Evolutionary conservation across 2,797 vertebrate species (phyloP).

Genomic region (Apodemus agrarius): DNA sequence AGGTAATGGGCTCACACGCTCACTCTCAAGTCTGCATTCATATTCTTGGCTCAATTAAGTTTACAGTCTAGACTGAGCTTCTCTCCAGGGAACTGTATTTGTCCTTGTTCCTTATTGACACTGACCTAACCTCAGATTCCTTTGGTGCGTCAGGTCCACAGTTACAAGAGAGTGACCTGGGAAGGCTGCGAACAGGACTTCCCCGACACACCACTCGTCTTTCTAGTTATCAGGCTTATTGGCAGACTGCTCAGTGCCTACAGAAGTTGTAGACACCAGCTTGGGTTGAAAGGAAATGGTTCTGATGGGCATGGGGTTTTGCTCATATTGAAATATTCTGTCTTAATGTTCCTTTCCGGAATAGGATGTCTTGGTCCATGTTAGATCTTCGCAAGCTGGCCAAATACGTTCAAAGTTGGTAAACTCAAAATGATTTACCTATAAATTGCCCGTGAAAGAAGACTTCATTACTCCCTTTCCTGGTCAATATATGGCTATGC

Average conservation of each 20-base stretch:
- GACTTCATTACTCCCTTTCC: neutral
- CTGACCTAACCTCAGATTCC: neutral
- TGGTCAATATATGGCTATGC: neutral
- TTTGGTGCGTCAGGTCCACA: neutral
- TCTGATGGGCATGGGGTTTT: slow-evolving; percentile 24
- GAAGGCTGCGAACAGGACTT: neutral
- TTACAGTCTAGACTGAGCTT: neutral
- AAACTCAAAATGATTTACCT: slow-evolving; percentile 14
- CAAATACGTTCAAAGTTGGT: neutral
- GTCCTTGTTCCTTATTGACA: neutral
- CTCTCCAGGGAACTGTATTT: neutral
- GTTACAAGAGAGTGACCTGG: neutral
- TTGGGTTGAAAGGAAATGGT: neutral
- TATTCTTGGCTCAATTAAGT: neutral
- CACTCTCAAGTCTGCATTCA: too few relatives aligned
- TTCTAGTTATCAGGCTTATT: neutral
- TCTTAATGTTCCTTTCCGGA: neutral
- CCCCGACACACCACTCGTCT: neutral
- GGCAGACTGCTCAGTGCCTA: neutral
- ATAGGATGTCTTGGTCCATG: neutral
- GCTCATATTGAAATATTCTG: slow-evolving; percentile 20
- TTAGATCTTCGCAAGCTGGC: neutral
- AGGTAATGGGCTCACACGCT: neutral
- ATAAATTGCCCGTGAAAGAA: neutral
- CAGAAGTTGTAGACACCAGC: neutral